Evolutionary conservation across 2,113 vertebrate genomes (phyloP), one percentile per base, ranked within the genome.

Genomic region (Leptobrachium ailaonicum): DNA sequence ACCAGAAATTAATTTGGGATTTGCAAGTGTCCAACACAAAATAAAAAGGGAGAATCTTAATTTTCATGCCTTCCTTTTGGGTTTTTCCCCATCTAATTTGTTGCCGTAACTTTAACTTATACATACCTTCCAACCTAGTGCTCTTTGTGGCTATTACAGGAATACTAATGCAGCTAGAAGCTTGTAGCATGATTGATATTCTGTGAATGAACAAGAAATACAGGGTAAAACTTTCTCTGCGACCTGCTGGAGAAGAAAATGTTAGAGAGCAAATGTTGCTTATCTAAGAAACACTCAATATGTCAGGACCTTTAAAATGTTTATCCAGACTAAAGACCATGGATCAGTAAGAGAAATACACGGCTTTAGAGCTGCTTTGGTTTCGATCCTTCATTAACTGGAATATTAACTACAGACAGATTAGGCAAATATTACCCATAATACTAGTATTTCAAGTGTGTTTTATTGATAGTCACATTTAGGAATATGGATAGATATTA

Each of bases 61-160:
- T 77, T 68, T 4, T 56, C 66, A 43, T 50, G 4, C 20, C 20
- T 40, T 40, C 10, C 62, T 32, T 64, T 64, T 50, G 7, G 6
- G 9, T 68, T 68, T 8, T 41, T 68, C 1, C 54, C 13, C 41
- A 53, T 11, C 20, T 53, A 71, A 70, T 71, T 14, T 9, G 32
- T 12, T 43, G 6, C 71, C 66, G 45, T n/a, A 50, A 50, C 8
- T 73, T 80, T 32, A 11, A 80, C 50, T 73, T 80, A 81, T 81
- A 81, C 79, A 75, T 75, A 81, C 79, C 79, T 81, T 81, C 79
- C 79, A 81, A 81, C 79, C 79, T 81, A 80, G 71, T 47, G 78
- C 78, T 73, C 62, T 80, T 66, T 74, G 42, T 75, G 72, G 58
- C 66, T 81, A 75, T 75, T 75, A 81, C 72, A 56, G 53, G 66